Conservation (phyloP, 37 sponge, comb jelly and placozoan genomes). For the Petrosia ficiformis region DNA sequence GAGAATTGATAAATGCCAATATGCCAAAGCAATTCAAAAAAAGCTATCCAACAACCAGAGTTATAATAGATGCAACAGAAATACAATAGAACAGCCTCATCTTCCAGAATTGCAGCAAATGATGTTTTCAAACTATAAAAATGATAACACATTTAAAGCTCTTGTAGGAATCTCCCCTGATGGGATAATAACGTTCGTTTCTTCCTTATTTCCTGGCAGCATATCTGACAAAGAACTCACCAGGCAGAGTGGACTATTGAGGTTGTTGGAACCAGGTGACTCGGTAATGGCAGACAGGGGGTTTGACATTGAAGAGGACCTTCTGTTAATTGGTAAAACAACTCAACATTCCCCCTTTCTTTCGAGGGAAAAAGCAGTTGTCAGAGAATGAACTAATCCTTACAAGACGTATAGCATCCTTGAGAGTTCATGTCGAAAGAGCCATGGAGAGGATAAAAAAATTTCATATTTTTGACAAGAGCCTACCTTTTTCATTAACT, state of each 20-base stretch:
- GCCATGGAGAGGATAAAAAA: too few species aligned
- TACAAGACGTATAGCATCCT: constrained; percentile 19
- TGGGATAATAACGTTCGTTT: constrained; percentile 52
- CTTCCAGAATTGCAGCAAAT: constrained; percentile 17
- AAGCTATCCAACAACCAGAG: too few species aligned
- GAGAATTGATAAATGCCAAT: constrained; percentile 4
- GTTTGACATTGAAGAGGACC: too few species aligned
- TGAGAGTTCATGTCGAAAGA: constrained; percentile 31
- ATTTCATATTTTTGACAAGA: constrained; percentile 1
- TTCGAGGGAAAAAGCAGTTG: background rate
- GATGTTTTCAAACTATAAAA: too few species aligned
- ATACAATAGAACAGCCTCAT: constrained; percentile 34
- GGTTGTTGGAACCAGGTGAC: constrained; percentile 45
- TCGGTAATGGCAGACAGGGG: constrained; percentile 61
- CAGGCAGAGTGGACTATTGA: constrained; percentile 37
- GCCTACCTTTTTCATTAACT: constrained; percentile 8
- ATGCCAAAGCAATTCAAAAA: constrained; percentile 36
- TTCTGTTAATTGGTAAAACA: background rate
- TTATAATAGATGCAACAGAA: constrained; percentile 48
- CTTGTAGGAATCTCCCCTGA: constrained; percentile 53
- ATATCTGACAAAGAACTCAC: constrained; percentile 48
- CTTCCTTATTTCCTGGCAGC: constrained; percentile 29
- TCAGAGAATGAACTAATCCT: background rate
- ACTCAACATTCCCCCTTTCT: constrained; percentile 24
- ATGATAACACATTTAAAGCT: constrained; percentile 53